Base-by-base conservation (phyloP, 2,888 invertebrate species). In the Psylliodes chrysocephalus region DNA sequence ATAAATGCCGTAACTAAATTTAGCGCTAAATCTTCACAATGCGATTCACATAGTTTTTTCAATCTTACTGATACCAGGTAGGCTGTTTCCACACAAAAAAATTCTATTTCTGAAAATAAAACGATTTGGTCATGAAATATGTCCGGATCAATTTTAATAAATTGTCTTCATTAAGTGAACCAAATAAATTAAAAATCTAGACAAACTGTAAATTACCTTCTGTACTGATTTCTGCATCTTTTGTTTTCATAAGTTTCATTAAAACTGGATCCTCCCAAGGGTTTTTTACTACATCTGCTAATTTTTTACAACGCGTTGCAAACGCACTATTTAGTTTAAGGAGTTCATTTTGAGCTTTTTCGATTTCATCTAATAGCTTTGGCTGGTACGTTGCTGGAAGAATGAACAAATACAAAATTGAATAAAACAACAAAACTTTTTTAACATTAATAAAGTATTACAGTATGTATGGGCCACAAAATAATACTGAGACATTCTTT, bases 21-120 rank as follows among this genome's bases (percentile, higher is more conserved):
- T 59, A 88, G 81, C 64, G 88, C 88, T 68, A 88, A 81, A 77
- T 87, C 87, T 81, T 87, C 87, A 80, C 88, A 88, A 72, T 86
- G 85, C 67, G 86, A 85, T 79, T 87, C 87, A 76, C 86, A 86
- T 66, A 88, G 81, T 77, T 86, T 86, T 74, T 86, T 87, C 71
- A 88, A 80, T 70, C 89, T 83, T 78, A 87, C 85, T 51, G 85
- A 84, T 67, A 88, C 82, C 72, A 88, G 79, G 77, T 86, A 85
- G 52, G 85, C 86, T 60, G 85, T 85, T 81, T 89, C 88, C 67
- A 83, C 81, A 73, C 84, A 84, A 69, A 87, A 87, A 76, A 86
- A 87, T 70, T 86, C 85, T 76, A 84, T 73, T 75, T 84, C 83
- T 84, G 74, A 64, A 83, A 65, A 47, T 33, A n/a, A 60, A 14